Conservation (phyloP, 2,113 vertebrate genomes). For the Cettia cetti region DNA sequence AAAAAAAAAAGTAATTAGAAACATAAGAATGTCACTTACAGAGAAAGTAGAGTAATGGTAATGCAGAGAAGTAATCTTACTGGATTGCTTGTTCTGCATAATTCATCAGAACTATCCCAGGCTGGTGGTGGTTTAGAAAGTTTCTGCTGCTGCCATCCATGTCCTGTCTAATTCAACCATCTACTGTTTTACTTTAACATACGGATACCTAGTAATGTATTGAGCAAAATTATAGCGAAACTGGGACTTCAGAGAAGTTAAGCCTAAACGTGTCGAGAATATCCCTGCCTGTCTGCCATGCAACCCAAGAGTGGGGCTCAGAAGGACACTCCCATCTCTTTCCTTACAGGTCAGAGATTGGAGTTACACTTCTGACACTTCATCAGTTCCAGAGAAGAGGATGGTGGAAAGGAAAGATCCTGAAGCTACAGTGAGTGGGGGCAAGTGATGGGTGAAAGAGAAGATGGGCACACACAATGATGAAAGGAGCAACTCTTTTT, state of each 20-base stretch:
- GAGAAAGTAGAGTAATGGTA: not conserved
- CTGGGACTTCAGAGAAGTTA: not conserved
- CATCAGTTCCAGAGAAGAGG: not conserved
- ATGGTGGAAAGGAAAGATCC: not conserved
- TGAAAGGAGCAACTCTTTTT: not conserved
- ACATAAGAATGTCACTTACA: not conserved
- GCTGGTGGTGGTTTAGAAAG: not conserved
- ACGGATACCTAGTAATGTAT: not conserved
- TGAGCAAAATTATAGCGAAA: not conserved
- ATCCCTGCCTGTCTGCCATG: not conserved
- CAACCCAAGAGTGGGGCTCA: not conserved
- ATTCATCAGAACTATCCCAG: not conserved
- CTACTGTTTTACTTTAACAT: not conserved
- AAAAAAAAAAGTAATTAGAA: not conserved
- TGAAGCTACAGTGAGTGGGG: not conserved
- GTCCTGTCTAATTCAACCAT: not conserved
- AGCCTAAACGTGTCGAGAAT: not conserved
- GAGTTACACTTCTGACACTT: not conserved
- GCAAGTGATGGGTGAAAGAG: not conserved
- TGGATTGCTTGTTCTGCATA: not conserved
- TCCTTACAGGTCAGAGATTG: not conserved
- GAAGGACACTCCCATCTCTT: not conserved
- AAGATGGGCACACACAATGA: not conserved
- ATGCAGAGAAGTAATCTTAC: not conserved
- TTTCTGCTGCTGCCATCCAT: not conserved